Conservation (phyloP, 92 coral and sea anemone genomes). For the Siderastrea radians region DNA sequence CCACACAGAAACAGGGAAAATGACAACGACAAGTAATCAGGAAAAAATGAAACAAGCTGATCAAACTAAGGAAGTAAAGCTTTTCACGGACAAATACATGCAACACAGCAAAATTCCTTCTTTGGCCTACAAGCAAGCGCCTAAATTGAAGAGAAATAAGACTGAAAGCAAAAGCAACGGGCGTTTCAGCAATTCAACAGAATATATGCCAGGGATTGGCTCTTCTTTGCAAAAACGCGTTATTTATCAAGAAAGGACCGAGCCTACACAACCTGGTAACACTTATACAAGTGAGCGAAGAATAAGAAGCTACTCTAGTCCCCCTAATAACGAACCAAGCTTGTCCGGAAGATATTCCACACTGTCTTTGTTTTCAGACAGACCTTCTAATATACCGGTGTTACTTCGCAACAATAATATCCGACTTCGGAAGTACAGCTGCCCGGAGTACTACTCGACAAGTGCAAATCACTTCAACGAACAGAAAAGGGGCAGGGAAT, state of each 20-base stretch:
- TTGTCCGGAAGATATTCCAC: conserved; percentile 19
- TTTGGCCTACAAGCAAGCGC: not conserved
- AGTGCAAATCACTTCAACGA: not conserved
- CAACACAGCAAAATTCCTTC: not conserved
- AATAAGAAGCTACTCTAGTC: not conserved
- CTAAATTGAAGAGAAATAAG: not conserved
- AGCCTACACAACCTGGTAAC: not conserved
- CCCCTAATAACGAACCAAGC: not conserved
- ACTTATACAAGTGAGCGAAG: not conserved
- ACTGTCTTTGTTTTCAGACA: conserved; percentile 20
- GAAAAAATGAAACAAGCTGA: not conserved
- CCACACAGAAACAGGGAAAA: not conserved
- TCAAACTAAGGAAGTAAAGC: not conserved
- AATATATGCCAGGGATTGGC: not conserved
- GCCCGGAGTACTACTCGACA: conserved; percentile 36
- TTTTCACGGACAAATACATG: not conserved
- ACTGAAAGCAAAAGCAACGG: not conserved
- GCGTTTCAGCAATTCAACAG: not conserved
- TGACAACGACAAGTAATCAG: not conserved
- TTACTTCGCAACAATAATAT: conserved; percentile 58
- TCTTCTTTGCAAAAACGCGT: not conserved
- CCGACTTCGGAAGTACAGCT: conserved; percentile 69
- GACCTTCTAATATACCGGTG: conserved; percentile 41
- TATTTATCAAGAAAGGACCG: not conserved
- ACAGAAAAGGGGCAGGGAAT: not conserved